Evolutionary conservation across 2,888 invertebrate species (phyloP).

Genomic region (Rotaria magnacalcarata): DNA sequence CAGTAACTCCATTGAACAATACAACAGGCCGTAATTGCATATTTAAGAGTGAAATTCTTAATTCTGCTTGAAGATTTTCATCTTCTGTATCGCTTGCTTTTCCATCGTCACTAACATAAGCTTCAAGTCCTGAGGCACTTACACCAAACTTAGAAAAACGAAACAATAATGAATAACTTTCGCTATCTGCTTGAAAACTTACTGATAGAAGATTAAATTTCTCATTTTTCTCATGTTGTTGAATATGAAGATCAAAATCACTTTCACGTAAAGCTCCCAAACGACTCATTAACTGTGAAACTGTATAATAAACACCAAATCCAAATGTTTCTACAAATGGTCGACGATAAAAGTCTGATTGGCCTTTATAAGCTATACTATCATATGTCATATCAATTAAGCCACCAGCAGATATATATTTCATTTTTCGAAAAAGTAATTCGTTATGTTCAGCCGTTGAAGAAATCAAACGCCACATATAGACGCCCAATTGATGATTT

Average conservation of each 20-base stretch:
- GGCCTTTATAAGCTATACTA: background rate
- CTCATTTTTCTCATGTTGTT: background rate
- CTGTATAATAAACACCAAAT: conserved; percentile 23
- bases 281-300: conserved; percentile 21
- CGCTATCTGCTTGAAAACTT: background rate
- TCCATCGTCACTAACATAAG: conserved; percentile 2
- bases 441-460: conserved; percentile 23
- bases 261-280: conserved; percentile 17
- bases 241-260: conserved; percentile 23
- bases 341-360: conserved; percentile 36
- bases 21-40: background rate
- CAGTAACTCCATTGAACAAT: conserved; percentile 15
- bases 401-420: background rate
- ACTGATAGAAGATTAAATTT: background rate
- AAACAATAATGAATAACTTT: too few species aligned
- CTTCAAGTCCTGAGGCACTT: background rate
- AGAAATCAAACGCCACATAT: conserved; percentile 8
- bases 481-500: conserved; percentile 31
- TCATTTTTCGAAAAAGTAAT: background rate
- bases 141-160: background rate
- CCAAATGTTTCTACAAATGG: conserved; percentile 4
- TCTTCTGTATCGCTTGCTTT: background rate
- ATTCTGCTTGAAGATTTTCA: conserved; percentile 26
- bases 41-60: background rate
- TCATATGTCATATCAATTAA: background rate